phyloP scores from a whole-genome alignment of 2,113 vertebrate genomes.

The Phylloscopus trochilus region DNA sequence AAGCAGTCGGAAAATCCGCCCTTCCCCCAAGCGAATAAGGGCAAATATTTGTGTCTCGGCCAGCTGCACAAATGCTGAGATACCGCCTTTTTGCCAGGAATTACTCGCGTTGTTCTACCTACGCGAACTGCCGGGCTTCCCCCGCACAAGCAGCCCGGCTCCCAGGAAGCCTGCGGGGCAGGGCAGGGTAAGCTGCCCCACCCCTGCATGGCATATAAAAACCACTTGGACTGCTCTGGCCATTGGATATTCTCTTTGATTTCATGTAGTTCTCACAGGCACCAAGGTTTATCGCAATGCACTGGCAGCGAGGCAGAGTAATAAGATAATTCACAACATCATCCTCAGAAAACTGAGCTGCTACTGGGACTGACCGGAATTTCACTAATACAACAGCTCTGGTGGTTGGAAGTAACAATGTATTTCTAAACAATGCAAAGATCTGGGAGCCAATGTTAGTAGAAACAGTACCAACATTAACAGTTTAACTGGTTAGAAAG shows the following conservation, averaged over 20 bases:
- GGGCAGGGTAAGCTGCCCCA: not conserved
- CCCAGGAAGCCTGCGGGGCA: not conserved
- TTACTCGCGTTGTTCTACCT: not conserved
- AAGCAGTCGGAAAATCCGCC: not conserved
- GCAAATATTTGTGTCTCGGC: slow-evolving; percentile 5
- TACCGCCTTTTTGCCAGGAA: not conserved
- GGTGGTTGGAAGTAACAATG: not conserved
- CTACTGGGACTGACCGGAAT: not conserved
- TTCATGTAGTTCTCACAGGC: not conserved
- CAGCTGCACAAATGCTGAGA: not conserved
- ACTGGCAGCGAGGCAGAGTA: not conserved
- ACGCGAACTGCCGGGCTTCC: not conserved
- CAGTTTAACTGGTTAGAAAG: not conserved
- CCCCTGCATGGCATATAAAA: accelerated
- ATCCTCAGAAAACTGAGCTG: not conserved
- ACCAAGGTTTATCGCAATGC: not conserved
- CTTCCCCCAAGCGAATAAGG: not conserved
- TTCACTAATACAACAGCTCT: not conserved
- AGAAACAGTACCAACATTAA: not conserved
- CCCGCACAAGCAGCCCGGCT: not conserved
- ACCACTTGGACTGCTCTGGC: not conserved
- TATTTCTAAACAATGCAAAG: not conserved
- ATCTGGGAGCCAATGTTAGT: not conserved
- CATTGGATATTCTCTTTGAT: not conserved
- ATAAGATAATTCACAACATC: not conserved